These are phyloP conservation scores for Hoplostethus mediterraneus DNA, from an alignment of 2,797 vertebrate genomes.

Conservation along the genomic window DNA sequence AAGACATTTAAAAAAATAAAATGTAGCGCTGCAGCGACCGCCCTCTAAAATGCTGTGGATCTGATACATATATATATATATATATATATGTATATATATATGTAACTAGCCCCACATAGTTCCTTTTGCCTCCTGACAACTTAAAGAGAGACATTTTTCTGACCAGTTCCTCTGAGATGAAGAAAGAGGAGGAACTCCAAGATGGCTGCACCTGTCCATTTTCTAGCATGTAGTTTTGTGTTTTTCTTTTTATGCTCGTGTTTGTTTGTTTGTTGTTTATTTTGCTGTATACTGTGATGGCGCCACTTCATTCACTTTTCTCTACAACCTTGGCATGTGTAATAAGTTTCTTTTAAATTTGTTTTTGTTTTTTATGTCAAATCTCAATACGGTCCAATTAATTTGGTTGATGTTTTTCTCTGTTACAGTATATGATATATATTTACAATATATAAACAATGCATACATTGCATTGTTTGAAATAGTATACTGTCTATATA, in stretches of 20 bases:
- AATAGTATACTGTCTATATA: conserved; percentile 22
- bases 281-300: conserved; percentile 4
- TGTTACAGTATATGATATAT: not conserved
- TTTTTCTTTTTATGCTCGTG: not conserved
- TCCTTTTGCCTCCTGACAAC: too few relatives aligned
- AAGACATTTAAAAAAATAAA: too few relatives aligned
- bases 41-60: too few relatives aligned
- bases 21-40: not conserved
- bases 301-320: conserved; percentile 6
- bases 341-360: not conserved
- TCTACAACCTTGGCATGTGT: conserved; percentile 4
- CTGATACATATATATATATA: too few relatives aligned
- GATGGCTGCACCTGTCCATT: conserved; percentile 40
- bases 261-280: not conserved
- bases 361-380: not conserved
- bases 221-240: conserved; percentile 46
- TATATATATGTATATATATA: too few relatives aligned
- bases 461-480: conserved; percentile 59
- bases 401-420: not conserved
- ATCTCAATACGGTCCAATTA: not conserved
- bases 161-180: not conserved
- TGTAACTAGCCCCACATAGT: too few relatives aligned
- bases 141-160: too few relatives aligned
- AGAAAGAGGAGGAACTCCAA: conserved; percentile 6
- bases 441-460: conserved; percentile 57